A percentile compares a stretch with the other conserved stretches of the same genome.
Conservation (phyloP, 2,797 vertebrate genomes). For the Lepilemur ruficaudatus region DNA sequence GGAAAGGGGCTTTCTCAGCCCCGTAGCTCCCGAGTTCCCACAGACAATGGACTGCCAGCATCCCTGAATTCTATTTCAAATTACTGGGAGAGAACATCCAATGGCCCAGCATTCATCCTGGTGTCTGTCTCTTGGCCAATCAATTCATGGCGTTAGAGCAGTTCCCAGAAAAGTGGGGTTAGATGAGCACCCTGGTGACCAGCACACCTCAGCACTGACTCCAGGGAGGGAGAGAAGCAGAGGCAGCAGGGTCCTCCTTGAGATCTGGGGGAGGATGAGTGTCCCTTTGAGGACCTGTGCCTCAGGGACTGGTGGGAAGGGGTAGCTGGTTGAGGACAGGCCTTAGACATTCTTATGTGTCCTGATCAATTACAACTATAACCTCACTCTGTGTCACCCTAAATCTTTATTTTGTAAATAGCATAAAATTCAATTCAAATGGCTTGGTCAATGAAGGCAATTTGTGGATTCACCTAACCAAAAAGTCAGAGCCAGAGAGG, state of each 20-base stretch:
- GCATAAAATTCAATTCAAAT: neutral
- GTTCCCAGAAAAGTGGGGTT: neutral
- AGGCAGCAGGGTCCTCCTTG: neutral
- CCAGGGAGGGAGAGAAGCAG: neutral
- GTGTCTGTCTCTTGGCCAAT: neutral
- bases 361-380: neutral
- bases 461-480: neutral
- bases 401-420: neutral
- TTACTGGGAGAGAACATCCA: neutral
- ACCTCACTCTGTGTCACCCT: neutral
- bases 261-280: too few species aligned
- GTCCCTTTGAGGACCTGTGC: neutral
- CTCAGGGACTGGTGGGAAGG: neutral
- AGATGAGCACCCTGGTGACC: neutral
- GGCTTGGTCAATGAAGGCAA: neutral
- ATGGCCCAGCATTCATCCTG: neutral
- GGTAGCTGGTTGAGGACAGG: neutral
- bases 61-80: neutral
- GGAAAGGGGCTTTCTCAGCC: neutral
- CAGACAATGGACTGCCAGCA: neutral
- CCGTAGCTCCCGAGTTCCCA: neutral
- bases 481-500: neutral
- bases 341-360: neutral
- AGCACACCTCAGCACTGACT: too few species aligned
- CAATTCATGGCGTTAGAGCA: neutral